Percentiles rank a stretch among this genome's conserved stretches.
These are phyloP conservation scores for Tachysurus vachellii DNA, from an alignment of 2,113 vertebrate genomes.

Conservation along the genomic window DNA sequence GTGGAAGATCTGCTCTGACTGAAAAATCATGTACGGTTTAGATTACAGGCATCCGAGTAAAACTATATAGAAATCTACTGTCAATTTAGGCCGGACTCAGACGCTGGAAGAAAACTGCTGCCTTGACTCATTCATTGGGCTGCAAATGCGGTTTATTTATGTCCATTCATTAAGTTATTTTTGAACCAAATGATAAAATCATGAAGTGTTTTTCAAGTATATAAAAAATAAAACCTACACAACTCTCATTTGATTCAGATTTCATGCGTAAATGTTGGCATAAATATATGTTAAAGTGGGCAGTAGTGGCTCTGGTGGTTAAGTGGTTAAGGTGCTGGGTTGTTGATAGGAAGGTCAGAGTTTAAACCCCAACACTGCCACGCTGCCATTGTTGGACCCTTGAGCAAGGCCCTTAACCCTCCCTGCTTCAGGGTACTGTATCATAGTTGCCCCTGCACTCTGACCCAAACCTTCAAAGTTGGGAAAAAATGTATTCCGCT, in stretches of 20 bases:
- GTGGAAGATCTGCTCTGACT: neutral
- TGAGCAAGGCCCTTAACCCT: too few species aligned
- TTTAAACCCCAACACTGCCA: too few species aligned
- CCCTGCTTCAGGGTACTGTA: too few species aligned
- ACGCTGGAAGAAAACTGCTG: neutral
- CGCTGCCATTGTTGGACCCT: too few species aligned
- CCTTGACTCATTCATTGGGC: neutral
- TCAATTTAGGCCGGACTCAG: neutral
- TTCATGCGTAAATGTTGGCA: neutral
- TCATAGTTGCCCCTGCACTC: too few species aligned
- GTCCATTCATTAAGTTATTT: neutral
- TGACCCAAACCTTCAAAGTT: too few species aligned
- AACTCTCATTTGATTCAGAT: neutral
- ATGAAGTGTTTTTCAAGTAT: neutral
- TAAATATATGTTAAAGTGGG: neutral
- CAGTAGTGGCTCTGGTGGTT: too few species aligned
- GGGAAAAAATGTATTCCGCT: too few species aligned
- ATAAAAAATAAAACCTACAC: neutral
- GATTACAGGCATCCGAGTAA: too few species aligned
- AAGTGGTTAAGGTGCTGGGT: too few species aligned
- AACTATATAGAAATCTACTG: neutral
- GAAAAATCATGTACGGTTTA: neutral
- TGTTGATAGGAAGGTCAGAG: too few species aligned
- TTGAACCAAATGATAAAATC: neutral
- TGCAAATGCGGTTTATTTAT: neutral